Conservation (phyloP, 2,888 invertebrate genomes). For the Lissocephala sabroskyi region DNA sequence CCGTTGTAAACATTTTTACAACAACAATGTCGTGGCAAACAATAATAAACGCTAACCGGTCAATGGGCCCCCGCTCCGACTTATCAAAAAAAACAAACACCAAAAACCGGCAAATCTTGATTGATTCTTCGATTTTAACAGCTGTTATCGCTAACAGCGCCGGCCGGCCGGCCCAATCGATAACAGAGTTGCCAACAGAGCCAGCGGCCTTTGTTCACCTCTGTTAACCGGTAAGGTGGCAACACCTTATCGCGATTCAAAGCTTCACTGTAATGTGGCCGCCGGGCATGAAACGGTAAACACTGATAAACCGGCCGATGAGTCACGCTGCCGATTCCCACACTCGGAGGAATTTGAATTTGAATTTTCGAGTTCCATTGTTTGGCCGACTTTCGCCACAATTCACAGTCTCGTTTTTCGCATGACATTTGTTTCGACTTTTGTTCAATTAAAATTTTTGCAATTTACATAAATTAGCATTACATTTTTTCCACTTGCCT, state of each 20-base stretch:
- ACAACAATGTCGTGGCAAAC: constrained; percentile 20
- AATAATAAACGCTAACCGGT: constrained; percentile 13
- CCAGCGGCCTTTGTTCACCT: too few species aligned
- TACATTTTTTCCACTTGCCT: not conserved
- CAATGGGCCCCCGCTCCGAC: too few species aligned
- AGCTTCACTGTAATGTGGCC: too few species aligned
- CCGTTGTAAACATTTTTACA: constrained; percentile 13
- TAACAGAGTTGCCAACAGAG: too few species aligned
- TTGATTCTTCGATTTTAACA: too few species aligned
- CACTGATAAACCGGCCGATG: constrained; percentile 21
- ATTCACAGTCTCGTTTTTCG: too few species aligned
- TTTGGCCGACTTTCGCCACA: constrained; percentile 36
- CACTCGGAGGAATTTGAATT: constrained; percentile 19
- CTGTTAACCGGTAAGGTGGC: too few species aligned
- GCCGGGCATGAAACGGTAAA: too few species aligned
- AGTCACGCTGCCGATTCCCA: constrained; percentile 38
- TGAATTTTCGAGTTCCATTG: constrained; percentile 27
- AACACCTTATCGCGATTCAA: too few species aligned
- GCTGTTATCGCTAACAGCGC: too few species aligned
- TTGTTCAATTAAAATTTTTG: constrained; percentile 48
- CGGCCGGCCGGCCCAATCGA: too few species aligned
- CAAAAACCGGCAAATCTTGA: too few species aligned
- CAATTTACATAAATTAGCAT: constrained; percentile 50
- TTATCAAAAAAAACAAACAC: not conserved
- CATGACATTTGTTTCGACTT: constrained; percentile 45